Percentiles rank a stretch among this genome's conserved stretches.
Evolutionary conservation across 2,113 vertebrate species (phyloP).

Genomic region (Cnemophilus loriae): DNA sequence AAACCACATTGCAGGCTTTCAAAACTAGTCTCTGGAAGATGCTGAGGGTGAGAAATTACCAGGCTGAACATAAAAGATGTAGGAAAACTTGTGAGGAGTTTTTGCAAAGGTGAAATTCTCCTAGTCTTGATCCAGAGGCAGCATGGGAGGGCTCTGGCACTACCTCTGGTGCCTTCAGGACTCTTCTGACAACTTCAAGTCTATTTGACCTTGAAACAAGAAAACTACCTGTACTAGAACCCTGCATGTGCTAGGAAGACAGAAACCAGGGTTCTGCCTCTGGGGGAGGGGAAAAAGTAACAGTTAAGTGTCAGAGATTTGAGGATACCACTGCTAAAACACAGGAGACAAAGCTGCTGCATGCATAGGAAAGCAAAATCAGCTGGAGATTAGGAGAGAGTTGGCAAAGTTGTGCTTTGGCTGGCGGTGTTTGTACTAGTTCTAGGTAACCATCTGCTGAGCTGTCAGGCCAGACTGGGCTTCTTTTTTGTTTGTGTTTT

Average conservation of each 20-base stretch:
- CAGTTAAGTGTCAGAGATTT: background rate
- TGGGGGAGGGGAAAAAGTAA: background rate
- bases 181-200: background rate
- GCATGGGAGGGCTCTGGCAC: background rate
- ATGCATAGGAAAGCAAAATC: background rate
- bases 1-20: background rate
- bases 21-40: background rate
- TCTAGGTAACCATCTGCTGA: slow-evolving; percentile 24
- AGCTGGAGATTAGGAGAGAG: background rate
- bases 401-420: background rate
- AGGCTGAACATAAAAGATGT: background rate
- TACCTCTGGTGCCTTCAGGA: background rate
- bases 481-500: background rate
- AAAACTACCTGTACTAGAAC: background rate
- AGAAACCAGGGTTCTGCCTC: background rate
- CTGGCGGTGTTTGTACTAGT: background rate
- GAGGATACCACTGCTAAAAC: background rate
- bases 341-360: background rate
- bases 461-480: background rate
- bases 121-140: background rate
- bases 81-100: background rate
- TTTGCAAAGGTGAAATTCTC: background rate
- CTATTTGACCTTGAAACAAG: background rate
- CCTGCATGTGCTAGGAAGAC: background rate
- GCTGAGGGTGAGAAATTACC: background rate